Evolutionary conservation across 2,888 invertebrate species (phyloP), one percentile per base, ranked within the genome.

Genomic region (Eueremaeus valkanovi): DNA sequence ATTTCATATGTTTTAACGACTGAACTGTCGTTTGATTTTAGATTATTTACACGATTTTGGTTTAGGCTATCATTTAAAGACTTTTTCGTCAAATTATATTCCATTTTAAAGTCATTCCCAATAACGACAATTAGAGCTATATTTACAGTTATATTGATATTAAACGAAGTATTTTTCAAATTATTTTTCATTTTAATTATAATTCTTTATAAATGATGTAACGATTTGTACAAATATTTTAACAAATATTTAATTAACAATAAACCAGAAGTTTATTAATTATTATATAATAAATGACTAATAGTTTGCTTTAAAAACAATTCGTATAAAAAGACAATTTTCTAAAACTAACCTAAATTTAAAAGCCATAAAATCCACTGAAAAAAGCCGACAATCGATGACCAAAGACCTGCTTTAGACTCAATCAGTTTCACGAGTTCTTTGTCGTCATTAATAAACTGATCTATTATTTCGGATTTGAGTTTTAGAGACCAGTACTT

Each of bases 361-460:
- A 70, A 45, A 27, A 70, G 24, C 70, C 70, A 70, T 70, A 70
- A 70, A 70, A 79, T 36, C 79, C 79, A 79, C 61, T 79, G 78
- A 72, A 79, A 78, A 31, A 79, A 78, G 11, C 79, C 79, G n/a
- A 79, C 70, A 16, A 79, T 36, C 11, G 66, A 45, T 3, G 79
- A 78, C 76, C 77, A 78, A n/a, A 73, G 55, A 13, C 78, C 76
- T 18, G 45, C 16, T 40, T 77, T 75, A 24, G 63, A 24, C 27
- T 77, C 49, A 29, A 79, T 33, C 13, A 78, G 21, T 29, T 55
- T 24, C 18, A 45, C 24, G 18, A 79, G 31, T 16, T 79, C 76
- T 66, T 75, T 29, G 66, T 79, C 79, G 1, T 75, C 72, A 36
- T 74, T 55, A 36, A 79, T 74, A 42, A 78, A 79, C 40, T 80